phyloP scores from a whole-genome alignment of 2,113 vertebrate species.

The Gambusia affinis region DNA sequence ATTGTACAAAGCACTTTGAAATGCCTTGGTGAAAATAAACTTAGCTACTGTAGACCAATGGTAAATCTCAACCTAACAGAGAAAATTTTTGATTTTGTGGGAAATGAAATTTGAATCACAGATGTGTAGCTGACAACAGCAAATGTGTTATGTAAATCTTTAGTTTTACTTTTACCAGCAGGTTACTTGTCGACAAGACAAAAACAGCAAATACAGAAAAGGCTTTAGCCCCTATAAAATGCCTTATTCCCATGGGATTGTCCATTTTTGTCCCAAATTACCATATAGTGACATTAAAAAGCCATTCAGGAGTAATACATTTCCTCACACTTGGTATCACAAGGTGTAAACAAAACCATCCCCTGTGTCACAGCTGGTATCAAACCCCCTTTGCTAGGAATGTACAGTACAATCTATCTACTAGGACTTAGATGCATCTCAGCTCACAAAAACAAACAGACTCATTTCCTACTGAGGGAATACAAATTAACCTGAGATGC shows the following conservation, averaged over 20 bases:
- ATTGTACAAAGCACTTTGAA: too few relatives aligned
- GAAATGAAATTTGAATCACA: too few relatives aligned
- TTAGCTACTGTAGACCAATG: too few relatives aligned
- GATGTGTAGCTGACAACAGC: too few relatives aligned
- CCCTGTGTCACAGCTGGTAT: background rate
- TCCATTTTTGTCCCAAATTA: background rate
- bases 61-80: too few relatives aligned
- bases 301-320: background rate
- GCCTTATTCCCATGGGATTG: background rate
- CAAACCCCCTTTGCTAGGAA: slow-evolving; percentile 9
- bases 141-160: too few relatives aligned
- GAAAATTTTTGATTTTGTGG: too few relatives aligned
- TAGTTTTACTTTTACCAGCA: too few relatives aligned
- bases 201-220: background rate
- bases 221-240: background rate
- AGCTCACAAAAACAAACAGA: slow-evolving; percentile 67
- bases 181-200: too few relatives aligned
- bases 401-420: slow-evolving; percentile 42
- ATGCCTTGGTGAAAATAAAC: too few relatives aligned
- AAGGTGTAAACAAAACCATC: background rate
- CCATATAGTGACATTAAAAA: background rate
- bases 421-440: slow-evolving; percentile 54
- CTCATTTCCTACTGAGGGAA: slow-evolving; percentile 76
- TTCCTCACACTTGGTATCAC: background rate
- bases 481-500: slow-evolving; percentile 83